phyloP scores from a whole-genome alignment of 2,113 vertebrate genomes.

The Xenopus laevis region DNA sequence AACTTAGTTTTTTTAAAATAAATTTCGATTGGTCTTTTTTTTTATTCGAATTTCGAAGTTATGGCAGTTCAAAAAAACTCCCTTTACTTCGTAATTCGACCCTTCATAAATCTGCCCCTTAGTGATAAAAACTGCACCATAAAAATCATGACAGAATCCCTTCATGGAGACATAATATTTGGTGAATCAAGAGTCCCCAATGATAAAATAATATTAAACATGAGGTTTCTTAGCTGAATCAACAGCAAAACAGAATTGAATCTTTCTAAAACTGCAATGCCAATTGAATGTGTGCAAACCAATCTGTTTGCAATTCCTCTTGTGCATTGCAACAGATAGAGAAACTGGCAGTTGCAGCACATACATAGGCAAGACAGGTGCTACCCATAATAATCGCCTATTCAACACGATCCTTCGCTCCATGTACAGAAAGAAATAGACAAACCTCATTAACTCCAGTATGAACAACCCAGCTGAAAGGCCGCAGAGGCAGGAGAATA shows the following conservation, averaged over 20 bases:
- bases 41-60: no score
- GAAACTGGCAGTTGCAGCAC: constrained; percentile 17
- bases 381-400: constrained; percentile 9
- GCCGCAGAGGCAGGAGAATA: background rate
- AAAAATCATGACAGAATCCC: no score
- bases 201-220: no score
- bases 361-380: constrained; percentile 29
- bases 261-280: constrained; percentile 5
- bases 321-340: background rate
- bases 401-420: background rate
- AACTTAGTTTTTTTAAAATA: no score
- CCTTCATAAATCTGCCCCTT: no score
- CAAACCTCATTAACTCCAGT: constrained; percentile 15
- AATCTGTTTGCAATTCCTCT: background rate
- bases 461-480: background rate
- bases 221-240: background rate
- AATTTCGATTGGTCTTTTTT: no score
- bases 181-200: no score
- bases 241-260: constrained; percentile 10
- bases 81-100: no score
- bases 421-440: constrained; percentile 10
- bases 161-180: no score
- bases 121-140: no score
- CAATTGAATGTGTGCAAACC: background rate
- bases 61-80: no score